Base-by-base conservation (phyloP, 2,888 invertebrate genomes). In the Latheticus oryzae region DNA sequence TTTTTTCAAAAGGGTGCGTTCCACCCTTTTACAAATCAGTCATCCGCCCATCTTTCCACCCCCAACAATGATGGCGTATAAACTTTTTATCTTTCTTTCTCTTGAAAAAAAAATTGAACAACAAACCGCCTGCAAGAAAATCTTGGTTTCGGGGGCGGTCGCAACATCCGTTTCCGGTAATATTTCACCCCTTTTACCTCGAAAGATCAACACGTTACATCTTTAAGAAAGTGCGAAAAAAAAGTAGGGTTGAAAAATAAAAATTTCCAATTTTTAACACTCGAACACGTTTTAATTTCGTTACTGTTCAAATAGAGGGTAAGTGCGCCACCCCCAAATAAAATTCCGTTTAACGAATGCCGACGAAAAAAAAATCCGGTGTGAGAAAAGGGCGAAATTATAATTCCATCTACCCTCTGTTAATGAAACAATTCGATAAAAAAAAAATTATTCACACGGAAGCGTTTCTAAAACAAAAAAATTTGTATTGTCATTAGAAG, bases 161-260 rank as follows among this genome's bases (percentile, higher is more conserved):
- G 28, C 43, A 57, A 70, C 70, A 68, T 73, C 73, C 73, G 70
- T 45, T 74, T 74, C 74, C 73, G 69, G 73, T 66, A 68, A 73
- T 74, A 74, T 71, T 73, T 74, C 60, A 73, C 71, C 73, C 74
- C 68, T 69, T 71, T 67, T 63, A 67, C n/a, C 64, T 65, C 64
- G 63, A 60, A 45, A 71, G 66, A 73, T 72, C 73, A 73, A 73
- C 73, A 73, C 72, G 73, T 73, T 71, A 68, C 62, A 53, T 56
- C 50, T 54, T 32, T 13, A 56, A 28, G 50, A 48, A 15, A 16
- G 28, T 42, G 33, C 21, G 55, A 26, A 28, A 28, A 28, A 28
- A 5, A 19, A 3, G 21, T n/a, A 28, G 47, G 48, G 42, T 35
- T 16, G 42, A 37, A n/a, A n/a, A n/a, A n/a, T n/a, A 64, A 71